phyloP scores from a whole-genome alignment of 2,888 invertebrate species.

The Charanyca ferruginea region DNA sequence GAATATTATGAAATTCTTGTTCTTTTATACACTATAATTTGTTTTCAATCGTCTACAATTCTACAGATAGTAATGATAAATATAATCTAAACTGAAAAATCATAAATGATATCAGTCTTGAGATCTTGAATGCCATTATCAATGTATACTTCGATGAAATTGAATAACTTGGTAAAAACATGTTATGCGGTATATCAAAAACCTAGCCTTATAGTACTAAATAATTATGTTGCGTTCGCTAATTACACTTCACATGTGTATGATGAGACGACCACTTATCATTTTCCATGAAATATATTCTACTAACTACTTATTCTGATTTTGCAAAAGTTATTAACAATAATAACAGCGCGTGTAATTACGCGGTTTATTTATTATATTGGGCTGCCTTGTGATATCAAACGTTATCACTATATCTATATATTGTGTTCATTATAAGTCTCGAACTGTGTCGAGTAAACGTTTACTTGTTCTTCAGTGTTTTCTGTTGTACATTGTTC shows the following conservation, averaged over 20 bases:
- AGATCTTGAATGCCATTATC: constrained; percentile 9
- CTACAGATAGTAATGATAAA: constrained; percentile 12
- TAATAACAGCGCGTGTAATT: constrained; percentile 25
- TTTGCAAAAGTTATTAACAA: constrained; percentile 44
- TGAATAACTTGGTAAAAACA: constrained; percentile 1
- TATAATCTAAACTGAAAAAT: constrained; percentile 25
- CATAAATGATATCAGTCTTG: constrained; percentile 28
- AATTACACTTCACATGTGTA: background rate
- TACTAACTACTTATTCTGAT: constrained; percentile 43
- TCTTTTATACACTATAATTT: background rate
- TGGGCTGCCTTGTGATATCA: constrained; percentile 83
- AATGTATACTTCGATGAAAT: background rate
- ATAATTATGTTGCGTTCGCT: background rate
- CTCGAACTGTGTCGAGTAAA: constrained; percentile 78
- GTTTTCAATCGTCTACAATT: constrained; percentile 1
- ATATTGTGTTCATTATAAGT: constrained; percentile 83
- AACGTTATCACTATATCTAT: constrained; percentile 86
- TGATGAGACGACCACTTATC: constrained; percentile 2
- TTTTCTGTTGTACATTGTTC: constrained; percentile 57
- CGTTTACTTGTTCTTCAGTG: constrained; percentile 74
- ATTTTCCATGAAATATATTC: constrained; percentile 39
- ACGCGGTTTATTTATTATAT: constrained; percentile 72
- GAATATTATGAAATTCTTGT: constrained; percentile 5
- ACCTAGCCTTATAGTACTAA: background rate
- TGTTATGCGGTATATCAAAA: background rate